Evolutionary conservation across 2,888 invertebrate genomes (phyloP).

Genomic region (Euplagia quadripunctaria): DNA sequence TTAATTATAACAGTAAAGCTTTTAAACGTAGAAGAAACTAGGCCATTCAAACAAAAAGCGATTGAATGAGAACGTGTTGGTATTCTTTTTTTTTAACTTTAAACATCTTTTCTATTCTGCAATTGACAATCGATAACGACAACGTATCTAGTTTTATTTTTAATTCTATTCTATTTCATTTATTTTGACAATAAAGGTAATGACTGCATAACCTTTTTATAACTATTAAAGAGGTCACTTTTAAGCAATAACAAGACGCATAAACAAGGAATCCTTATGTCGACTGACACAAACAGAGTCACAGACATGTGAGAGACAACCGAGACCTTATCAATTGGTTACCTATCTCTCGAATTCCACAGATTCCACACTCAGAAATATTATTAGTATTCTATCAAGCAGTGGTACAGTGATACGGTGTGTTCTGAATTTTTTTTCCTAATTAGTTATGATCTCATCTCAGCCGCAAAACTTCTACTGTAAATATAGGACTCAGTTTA

Average conservation of each 20-base stretch:
- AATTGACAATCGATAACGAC: neutral
- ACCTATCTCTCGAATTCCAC: neutral
- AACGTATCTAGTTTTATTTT: neutral
- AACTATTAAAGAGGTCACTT: neutral
- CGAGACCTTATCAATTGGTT: neutral
- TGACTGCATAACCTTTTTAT: neutral
- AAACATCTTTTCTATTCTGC: too few relatives aligned
- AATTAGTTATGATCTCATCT: neutral
- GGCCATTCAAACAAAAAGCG: neutral
- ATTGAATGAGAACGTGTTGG: neutral
- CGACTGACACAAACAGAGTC: neutral
- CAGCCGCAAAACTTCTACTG: neutral
- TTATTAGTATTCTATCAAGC: neutral
- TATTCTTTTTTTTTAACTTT: neutral
- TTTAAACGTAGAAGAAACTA: neutral
- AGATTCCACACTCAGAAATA: neutral
- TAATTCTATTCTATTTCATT: neutral
- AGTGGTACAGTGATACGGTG: neutral
- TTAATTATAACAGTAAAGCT: constrained; percentile 8
- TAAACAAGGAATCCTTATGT: neutral
- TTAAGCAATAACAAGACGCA: neutral
- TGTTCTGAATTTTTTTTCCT: neutral
- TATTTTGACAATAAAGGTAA: too few relatives aligned
- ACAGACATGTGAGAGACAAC: neutral
- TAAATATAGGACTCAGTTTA: too few relatives aligned